A percentile compares a stretch with the other conserved stretches of the same genome.
phyloP scores from a whole-genome alignment of 2,888 invertebrate genomes.

The Pterobdella sp. region DNA sequence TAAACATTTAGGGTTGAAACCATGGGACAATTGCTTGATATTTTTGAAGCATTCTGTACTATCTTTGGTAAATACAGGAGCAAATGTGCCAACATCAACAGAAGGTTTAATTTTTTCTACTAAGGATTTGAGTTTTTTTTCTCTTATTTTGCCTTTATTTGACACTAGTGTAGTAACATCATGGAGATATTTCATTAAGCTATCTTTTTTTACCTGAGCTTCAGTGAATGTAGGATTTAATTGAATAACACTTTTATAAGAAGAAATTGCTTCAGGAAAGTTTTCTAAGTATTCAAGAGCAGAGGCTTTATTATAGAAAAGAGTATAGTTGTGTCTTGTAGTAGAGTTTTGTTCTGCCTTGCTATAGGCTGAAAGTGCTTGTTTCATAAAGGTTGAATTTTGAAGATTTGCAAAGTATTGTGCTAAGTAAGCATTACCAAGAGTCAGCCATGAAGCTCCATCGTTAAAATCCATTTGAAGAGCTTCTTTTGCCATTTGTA shows the following conservation, averaged over 20 bases:
- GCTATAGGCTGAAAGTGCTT: constrained; percentile 69
- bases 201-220: constrained; percentile 59
- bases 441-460: constrained; percentile 68
- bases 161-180: constrained; percentile 61
- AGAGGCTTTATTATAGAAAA: constrained; percentile 74
- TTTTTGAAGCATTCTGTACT: constrained; percentile 9
- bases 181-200: constrained; percentile 61
- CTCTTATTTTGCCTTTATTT: constrained; percentile 49
- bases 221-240: constrained; percentile 69
- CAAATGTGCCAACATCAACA: neutral
- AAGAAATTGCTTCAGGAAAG: constrained; percentile 64
- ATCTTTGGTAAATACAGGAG: neutral
- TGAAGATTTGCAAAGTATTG: constrained; percentile 69
- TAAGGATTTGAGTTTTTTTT: constrained; percentile 19
- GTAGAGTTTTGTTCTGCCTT: constrained; percentile 69
- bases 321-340: constrained; percentile 67
- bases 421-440: constrained; percentile 76
- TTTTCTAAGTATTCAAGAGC: constrained; percentile 71
- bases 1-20: constrained; percentile 62
- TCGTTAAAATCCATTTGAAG: constrained; percentile 69
- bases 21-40: constrained; percentile 55
- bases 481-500: constrained; percentile 72
- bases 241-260: constrained; percentile 61
- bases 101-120: neutral
- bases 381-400: constrained; percentile 63